Percentiles rank a stretch among this genome's conserved stretches.
Evolutionary conservation across 2,888 invertebrate genomes (phyloP).

Genomic region (Maniola hyperantus): DNA sequence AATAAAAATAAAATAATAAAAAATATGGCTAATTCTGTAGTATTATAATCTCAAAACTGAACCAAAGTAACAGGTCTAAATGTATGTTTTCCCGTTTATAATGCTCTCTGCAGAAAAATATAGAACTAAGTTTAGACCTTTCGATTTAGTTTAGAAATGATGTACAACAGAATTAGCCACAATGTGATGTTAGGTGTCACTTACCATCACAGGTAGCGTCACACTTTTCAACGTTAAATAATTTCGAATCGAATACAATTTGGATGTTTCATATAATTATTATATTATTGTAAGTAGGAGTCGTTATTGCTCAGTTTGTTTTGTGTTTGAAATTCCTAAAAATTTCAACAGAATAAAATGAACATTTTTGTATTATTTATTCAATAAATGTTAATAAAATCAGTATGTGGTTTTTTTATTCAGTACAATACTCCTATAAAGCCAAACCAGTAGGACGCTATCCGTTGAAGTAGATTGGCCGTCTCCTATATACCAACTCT

Average conservation of each 20-base stretch:
- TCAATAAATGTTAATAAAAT: constrained; percentile 83
- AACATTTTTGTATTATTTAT: constrained; percentile 81
- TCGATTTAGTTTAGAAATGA: too few species aligned
- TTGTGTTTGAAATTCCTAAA: constrained; percentile 66
- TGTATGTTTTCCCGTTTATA: too few species aligned
- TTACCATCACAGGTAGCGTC: constrained; percentile 52
- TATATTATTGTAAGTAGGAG: constrained; percentile 52
- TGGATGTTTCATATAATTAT: constrained; percentile 48
- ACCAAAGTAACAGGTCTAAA: too few species aligned
- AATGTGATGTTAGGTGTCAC: background rate
- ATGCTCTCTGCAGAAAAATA: too few species aligned
- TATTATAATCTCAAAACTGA: too few species aligned
- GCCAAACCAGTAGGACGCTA: too few species aligned
- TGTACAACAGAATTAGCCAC: too few species aligned
- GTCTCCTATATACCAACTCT: too few species aligned
- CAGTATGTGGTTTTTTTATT: constrained; percentile 43
- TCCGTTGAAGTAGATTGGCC: too few species aligned
- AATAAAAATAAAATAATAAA: background rate
- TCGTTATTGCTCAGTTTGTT: constrained; percentile 72
- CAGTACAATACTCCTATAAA: too few species aligned
- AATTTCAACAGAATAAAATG: constrained; percentile 62
- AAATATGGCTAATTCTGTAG: too few species aligned
- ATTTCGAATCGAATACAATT: constrained; percentile 54
- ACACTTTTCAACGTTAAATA: constrained; percentile 68
- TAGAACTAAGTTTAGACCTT: too few species aligned